Base-by-base conservation (phyloP, 2,797 vertebrate species). In the Etheostoma perlongum region DNA sequence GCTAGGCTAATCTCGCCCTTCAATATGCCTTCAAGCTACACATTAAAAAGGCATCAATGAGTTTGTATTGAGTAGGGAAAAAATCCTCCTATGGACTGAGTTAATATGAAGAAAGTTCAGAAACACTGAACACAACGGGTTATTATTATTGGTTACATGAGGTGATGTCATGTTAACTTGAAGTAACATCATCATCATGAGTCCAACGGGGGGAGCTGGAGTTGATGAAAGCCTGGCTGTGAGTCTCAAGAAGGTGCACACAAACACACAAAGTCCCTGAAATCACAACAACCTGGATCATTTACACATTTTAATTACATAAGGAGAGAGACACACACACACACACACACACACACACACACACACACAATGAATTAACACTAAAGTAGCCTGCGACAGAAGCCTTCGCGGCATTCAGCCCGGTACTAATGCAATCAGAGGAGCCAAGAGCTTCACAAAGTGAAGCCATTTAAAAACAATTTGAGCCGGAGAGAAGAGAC, bases 381-480 rank as follows among this genome's bases (percentile, higher is more conserved):
- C 84, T 88, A 87, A 90, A 89, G 87, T 30, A 70, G 72, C 79
- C 72, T 61, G 73, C 51, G 72, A 88, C 82, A 86, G 86, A 89
- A 85, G 84, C 82, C 86, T 80, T 55, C 67, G 67, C 67, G 80
- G 76, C 6, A 23, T 68, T 82, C 79, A 66, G 81, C 3, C 82
- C 66, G 1, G 85, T 85, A 81, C 88, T 90, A 91, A 92, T 84
- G 70, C 82, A 85, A 92, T 91, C 83, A 91, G 79, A 84, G 85
- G 73, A 90, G 87, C 87, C 77, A 52, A 77, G 86, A 89, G 84
- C 87, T 87, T 75, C 82, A 47, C 85, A 86, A 81, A 92, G 82
- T 61, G 83, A 84, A 89, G 78, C 87, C 83, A 75, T 87, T 89
- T 86, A 83, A 87, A 91, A 88, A 88, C 88, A 90, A 88, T 91